Conservation (phyloP, 2,113 vertebrate genomes). For the Dicrurus megarhynchus region DNA sequence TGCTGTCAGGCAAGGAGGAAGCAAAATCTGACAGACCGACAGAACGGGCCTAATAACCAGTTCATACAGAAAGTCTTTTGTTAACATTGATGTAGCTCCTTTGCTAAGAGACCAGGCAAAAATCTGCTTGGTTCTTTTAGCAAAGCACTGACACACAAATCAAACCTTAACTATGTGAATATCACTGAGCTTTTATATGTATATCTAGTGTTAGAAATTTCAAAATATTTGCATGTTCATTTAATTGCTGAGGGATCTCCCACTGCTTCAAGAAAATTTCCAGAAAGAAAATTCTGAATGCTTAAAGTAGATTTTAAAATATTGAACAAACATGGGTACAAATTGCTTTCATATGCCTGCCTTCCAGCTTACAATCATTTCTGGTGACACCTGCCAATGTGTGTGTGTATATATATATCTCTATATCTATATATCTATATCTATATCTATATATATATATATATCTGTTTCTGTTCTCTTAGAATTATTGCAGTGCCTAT, state of each 20-base stretch:
- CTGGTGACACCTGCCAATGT: background rate
- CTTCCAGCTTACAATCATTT: background rate
- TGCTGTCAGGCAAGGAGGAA: background rate
- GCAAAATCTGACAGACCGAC: background rate
- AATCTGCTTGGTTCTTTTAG: background rate
- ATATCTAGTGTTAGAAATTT: background rate
- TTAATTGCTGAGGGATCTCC: background rate
- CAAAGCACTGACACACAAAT: background rate
- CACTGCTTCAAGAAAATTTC: background rate
- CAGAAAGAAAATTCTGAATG: background rate
- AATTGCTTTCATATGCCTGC: background rate
- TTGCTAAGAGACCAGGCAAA: background rate
- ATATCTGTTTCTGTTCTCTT: background rate
- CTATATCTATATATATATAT: fast-evolving
- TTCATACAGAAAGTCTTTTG: conserved; percentile 3
- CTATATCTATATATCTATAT: fast-evolving
- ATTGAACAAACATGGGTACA: fast-evolving
- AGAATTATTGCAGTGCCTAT: background rate
- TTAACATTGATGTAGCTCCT: background rate
- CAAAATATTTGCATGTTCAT: background rate
- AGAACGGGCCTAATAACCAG: background rate
- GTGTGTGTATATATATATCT: fast-evolving
- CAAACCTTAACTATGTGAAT: background rate
- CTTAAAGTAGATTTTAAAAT: background rate
- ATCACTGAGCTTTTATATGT: background rate